Evolutionary conservation across 2,888 invertebrate species (phyloP).

Genomic region (Meandrusa payeni): DNA sequence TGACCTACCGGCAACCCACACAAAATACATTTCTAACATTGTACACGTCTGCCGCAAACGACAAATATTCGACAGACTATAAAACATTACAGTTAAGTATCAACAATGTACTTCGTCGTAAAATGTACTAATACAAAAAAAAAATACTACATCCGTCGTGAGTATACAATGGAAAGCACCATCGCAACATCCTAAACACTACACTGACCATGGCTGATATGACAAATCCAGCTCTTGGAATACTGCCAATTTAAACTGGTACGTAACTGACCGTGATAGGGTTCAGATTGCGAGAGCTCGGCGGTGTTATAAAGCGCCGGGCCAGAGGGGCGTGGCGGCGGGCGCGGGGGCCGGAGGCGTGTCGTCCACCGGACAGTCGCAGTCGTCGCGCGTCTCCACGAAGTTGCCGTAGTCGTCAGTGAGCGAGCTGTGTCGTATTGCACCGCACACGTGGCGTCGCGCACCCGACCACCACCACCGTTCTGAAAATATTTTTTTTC

Average conservation of each 20-base stretch:
- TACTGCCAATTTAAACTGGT: constrained; percentile 6
- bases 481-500: constrained; percentile 51
- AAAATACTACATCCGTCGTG: too few relatives aligned
- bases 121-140: too few relatives aligned
- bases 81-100: constrained; percentile 6
- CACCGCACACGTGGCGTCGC: constrained; percentile 66
- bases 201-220: background rate
- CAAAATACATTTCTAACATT: constrained; percentile 20
- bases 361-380: constrained; percentile 59
- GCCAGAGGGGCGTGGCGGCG: constrained; percentile 20
- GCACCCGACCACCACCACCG: constrained; percentile 59
- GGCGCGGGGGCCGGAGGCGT: constrained; percentile 28
- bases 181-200: background rate
- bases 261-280: constrained; percentile 8
- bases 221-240: background rate
- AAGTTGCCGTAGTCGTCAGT: constrained; percentile 80
- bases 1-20: constrained; percentile 19
- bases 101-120: constrained; percentile 5
- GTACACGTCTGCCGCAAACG: constrained; percentile 13
- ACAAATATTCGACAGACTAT: constrained; percentile 9
- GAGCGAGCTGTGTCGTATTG: constrained; percentile 65
- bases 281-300: constrained; percentile 11
- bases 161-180: constrained; percentile 15
- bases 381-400: constrained; percentile 65
- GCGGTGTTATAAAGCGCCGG: constrained; percentile 32